Base-by-base conservation (phyloP, 2,113 vertebrate genomes). In the Lepus americanus region DNA sequence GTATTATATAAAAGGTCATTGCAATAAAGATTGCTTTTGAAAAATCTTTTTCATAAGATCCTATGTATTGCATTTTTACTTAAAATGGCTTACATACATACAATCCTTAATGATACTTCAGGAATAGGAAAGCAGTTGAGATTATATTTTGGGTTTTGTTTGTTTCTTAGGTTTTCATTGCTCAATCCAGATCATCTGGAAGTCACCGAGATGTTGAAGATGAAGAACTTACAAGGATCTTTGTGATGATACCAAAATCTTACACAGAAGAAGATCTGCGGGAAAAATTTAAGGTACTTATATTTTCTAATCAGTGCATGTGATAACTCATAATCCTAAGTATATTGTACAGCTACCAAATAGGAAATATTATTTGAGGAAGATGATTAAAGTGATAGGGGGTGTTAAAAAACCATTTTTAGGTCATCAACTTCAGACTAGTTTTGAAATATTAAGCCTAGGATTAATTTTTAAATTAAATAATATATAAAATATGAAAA, bases 141-240 rank as follows among this genome's bases (percentile, higher is more conserved):
- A 17, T 93, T 81, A 76, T 85, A 67, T 93, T 44, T 4, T 19
- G 87, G 55, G 23, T 73, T 69, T 64, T 74, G 7, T 93, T 44
- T 94, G 44, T 94, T 74, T 85, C 59, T 87, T 96, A 97, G 97
- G 97, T 99, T n/a, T 99, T 99, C 88, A 99, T 99, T 83, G 99
- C 99, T 14, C 99, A 99, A 97, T 99, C 99, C 20, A 98, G 99
- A 69, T 99, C 99, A 23, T 99, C 99, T 87, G 98, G 98, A 66
- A 99, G 98, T 96, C 99, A 99, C 96, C 96, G 99, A 96, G 99
- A 99, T 89, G 98, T 99, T 2, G 99, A 99, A 98, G 99, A 99
- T 97, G 99, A 99, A 95, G 99, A 99, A 89, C 98, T 99, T 92
- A 99, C 99, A 53, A 98, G 99, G 96, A 99, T 99, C 89, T 99